Evolutionary conservation across 2,797 vertebrate species (phyloP).

Genomic region (Pachyuromys duprasi): DNA sequence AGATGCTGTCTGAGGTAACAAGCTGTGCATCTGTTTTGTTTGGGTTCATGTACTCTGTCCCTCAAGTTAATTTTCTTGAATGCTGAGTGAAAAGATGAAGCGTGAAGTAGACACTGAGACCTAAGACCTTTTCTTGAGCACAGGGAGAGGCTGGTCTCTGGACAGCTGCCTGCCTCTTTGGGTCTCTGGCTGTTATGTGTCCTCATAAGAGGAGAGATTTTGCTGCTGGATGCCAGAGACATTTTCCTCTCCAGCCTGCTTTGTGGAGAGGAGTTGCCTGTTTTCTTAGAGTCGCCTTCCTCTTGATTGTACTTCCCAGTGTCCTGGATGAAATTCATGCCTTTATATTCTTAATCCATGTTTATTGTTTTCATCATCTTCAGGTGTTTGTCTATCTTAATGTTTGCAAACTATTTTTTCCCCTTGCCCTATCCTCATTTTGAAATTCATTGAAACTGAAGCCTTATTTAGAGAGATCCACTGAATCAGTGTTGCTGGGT

Average conservation of each 20-base stretch:
- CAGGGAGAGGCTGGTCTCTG: not conserved
- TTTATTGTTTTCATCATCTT: conserved; percentile 33
- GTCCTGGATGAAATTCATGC: not conserved
- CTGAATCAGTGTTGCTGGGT: conserved; percentile 37
- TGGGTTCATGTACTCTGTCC: not conserved
- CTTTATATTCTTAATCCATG: conserved; percentile 35
- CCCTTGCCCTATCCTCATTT: not conserved
- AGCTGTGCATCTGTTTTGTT: not conserved
- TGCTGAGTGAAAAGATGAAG: not conserved
- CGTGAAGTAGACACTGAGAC: not conserved
- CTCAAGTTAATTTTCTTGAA: not conserved
- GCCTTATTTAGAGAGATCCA: conserved; percentile 68
- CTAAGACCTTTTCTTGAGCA: not conserved
- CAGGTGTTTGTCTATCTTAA: conserved; percentile 17
- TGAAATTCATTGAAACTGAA: conserved; percentile 55
- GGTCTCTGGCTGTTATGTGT: not conserved
- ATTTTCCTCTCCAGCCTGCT: conserved; percentile 3
- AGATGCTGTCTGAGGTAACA: conserved; percentile 45
- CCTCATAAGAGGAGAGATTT: not conserved
- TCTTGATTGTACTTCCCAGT: conserved; percentile 30
- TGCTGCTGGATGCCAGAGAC: not conserved
- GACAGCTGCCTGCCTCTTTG: not conserved
- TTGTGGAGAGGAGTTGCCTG: not conserved
- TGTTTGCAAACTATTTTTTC: conserved; percentile 16
- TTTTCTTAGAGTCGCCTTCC: not conserved